Base-by-base conservation (phyloP, 64 coral and sea anemone genomes). In the Astreopora myriophthalma region DNA sequence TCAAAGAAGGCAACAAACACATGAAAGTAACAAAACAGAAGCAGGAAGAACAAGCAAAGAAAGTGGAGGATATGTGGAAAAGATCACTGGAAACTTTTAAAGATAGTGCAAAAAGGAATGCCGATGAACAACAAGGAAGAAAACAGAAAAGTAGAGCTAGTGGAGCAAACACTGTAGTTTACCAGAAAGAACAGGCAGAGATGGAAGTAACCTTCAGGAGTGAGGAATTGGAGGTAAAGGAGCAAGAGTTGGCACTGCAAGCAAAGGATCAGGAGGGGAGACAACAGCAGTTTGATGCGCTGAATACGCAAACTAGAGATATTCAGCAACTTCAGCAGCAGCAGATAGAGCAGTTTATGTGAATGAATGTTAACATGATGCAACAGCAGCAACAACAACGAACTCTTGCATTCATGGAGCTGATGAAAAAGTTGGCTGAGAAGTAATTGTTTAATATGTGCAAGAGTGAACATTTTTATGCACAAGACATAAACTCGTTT, bases 321-420 rank as follows among this genome's bases (percentile, higher is more conserved):
- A 68, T 25, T 68, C 64, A 68, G 6, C 64, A 68, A 25, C 20
- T 68, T 68, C 64, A 26, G 64, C 64, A 68, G 64, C 64, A 68
- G 64, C 64, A 68, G 11, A 68, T 68, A 11, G n/a, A 68, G 64
- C 64, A 68, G 22, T 68, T 68, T 27, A 46, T 86, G 30, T 63
- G 69, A 86, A 86, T 86, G 83, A 86, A 86, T 86, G 83, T n/a
- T 42, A 86, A 66, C 30, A 68, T 85, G 81, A 85, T 85, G 81
- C 81, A 85, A 68, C 61, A 85, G 39, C 40, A 49, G 20, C 81
- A 65, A 62, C 49, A 65, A 85, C n/a, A n/a, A n/a, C 81, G 37
- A 62, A 62, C 58, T 11, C 35, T 76, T 42, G 34, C 73, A 38
- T 11, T 11, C 11, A 46, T 46, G 42, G 42, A 46, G 11, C 42